phyloP scores from a whole-genome alignment of 2,797 vertebrate species.

The Coilia nasus region DNA sequence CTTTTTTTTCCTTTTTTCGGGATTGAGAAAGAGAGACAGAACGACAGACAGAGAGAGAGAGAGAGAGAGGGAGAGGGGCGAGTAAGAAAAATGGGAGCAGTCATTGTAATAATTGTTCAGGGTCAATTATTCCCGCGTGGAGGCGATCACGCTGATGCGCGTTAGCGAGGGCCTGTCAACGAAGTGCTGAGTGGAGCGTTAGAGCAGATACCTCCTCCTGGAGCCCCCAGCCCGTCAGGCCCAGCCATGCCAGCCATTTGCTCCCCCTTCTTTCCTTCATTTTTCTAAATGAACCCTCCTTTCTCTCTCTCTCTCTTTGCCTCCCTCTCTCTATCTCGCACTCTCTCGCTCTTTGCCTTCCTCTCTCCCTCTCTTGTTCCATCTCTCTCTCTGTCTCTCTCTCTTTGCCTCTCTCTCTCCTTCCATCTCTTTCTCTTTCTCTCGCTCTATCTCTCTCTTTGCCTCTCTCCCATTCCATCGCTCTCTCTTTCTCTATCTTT shows the following conservation, averaged over 20 bases:
- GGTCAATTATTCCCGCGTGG: constrained; percentile 79
- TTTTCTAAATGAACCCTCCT: not conserved
- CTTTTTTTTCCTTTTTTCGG: not conserved
- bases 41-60: constrained; percentile 29
- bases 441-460: too few relatives aligned
- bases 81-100: constrained; percentile 48
- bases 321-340: not conserved
- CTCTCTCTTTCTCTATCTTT: too few relatives aligned
- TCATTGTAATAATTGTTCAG: constrained; percentile 80
- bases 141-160: constrained; percentile 69
- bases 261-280: constrained; percentile 45
- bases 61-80: not conserved
- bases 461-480: too few relatives aligned
- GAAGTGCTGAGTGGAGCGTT: constrained; percentile 58
- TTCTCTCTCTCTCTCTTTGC: not conserved
- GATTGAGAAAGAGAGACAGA: not conserved
- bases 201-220: constrained; percentile 41
- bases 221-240: too few relatives aligned
- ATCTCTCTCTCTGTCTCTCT: not conserved
- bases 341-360: too few relatives aligned
- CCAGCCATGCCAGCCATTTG: too few relatives aligned
- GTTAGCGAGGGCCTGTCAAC: constrained; percentile 58
- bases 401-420: not conserved
- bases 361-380: not conserved
- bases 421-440: not conserved